A percentile compares a stretch with the other conserved stretches of the same genome.
These are phyloP conservation scores for Cisticola juncidis DNA, from an alignment of 2,113 vertebrate genomes.

Conservation along the genomic window DNA sequence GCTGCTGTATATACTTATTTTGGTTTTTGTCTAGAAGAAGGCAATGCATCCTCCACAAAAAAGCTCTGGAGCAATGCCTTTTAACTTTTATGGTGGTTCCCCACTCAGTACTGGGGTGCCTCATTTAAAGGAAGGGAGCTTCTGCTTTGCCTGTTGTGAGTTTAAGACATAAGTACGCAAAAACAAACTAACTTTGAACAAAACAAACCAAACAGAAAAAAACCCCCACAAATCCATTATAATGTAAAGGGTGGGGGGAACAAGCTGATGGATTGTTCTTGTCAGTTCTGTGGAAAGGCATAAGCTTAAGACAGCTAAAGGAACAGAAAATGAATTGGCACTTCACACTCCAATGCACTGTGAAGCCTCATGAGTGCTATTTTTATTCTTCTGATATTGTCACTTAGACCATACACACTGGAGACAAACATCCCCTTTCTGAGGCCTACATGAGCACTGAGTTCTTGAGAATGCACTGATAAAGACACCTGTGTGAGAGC, in stretches of 20 bases:
- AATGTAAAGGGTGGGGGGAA: not conserved
- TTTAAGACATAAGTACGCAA: not conserved
- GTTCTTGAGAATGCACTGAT: not conserved
- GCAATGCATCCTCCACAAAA: not conserved
- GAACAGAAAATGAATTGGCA: conserved; percentile 8
- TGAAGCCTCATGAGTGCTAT: not conserved
- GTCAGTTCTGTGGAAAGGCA: not conserved
- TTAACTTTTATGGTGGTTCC: not conserved
- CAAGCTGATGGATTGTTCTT: not conserved
- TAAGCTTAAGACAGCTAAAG: not conserved
- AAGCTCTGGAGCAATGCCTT: not conserved
- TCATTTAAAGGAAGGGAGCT: not conserved
- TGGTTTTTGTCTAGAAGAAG: not conserved
- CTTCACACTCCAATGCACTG: not conserved
- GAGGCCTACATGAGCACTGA: not conserved
- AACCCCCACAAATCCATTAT: not conserved
- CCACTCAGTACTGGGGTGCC: rapidly evolving
- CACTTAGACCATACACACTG: not conserved
- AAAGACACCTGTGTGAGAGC: not conserved
- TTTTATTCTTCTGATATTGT: not conserved
- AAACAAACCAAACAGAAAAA: not conserved
- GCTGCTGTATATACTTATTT: not conserved
- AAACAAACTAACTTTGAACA: not conserved
- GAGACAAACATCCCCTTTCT: not conserved
- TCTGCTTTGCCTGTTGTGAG: not conserved